A percentile compares a stretch with the other conserved stretches of the same genome.
These are phyloP conservation scores for Falcunculus frontatus DNA, from an alignment of 2,113 vertebrate species.

Conservation along the genomic window DNA sequence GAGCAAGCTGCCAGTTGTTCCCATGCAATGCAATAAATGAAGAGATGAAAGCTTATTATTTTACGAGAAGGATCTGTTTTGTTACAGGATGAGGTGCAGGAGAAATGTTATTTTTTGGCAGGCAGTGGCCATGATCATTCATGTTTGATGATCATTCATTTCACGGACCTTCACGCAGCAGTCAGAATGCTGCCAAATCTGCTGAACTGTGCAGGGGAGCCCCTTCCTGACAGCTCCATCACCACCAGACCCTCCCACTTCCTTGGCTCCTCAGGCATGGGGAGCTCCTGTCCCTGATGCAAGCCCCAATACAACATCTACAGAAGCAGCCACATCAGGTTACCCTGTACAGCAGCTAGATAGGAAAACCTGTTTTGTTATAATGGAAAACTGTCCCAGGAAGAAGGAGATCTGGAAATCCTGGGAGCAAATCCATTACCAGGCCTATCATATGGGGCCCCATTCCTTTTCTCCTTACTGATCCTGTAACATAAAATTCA, in stretches of 20 bases:
- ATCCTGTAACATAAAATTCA: background rate
- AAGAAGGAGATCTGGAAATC: background rate
- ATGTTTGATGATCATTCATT: background rate
- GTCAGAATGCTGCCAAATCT: background rate
- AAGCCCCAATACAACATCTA: background rate
- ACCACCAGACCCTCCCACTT: background rate
- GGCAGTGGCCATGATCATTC: background rate
- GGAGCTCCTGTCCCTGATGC: background rate
- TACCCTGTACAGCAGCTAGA: background rate
- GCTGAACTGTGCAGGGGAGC: background rate
- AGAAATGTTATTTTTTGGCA: background rate
- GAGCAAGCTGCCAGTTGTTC: background rate
- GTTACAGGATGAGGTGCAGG: background rate
- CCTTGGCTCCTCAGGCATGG: background rate
- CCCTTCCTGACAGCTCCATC: background rate
- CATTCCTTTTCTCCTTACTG: background rate
- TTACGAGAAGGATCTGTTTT: background rate
- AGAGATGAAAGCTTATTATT: background rate
- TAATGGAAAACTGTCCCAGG: background rate
- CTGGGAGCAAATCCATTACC: background rate
- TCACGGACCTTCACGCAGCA: background rate
- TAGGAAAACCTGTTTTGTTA: background rate
- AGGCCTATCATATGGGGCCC: background rate
- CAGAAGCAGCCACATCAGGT: background rate
- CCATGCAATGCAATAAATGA: background rate